Conservation (phyloP, 2,113 vertebrate species). For the Periophthalmodon schlosseri region DNA sequence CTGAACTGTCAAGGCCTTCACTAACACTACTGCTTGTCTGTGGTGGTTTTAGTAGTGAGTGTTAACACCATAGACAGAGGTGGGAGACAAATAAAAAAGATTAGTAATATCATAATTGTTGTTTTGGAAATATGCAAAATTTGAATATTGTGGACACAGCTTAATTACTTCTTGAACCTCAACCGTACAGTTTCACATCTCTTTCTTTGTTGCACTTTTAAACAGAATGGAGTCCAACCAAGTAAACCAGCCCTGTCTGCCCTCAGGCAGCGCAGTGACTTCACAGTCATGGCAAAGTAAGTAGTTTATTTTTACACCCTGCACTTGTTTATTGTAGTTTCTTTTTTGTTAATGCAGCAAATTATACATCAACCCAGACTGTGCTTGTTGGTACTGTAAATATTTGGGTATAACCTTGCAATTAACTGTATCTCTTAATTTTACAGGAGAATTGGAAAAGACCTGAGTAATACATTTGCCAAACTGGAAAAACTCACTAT, state of each 20-base stretch:
- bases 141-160: no score
- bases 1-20: no score
- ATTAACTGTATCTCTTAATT: not conserved
- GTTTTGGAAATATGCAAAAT: no score
- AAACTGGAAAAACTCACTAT: constrained; percentile 94
- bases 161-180: no score
- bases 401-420: not conserved
- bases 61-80: not conserved
- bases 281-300: constrained; percentile 94
- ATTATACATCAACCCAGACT: not conserved
- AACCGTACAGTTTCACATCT: not conserved
- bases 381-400: no score
- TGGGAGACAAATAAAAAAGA: no score
- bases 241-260: constrained; percentile 79
- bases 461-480: constrained; percentile 93
- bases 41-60: not conserved
- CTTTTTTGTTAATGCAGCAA: not conserved
- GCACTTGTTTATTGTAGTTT: not conserved
- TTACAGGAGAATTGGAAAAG: constrained; percentile 89
- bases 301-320: constrained; percentile 44
- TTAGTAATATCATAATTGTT: no score
- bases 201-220: not conserved
- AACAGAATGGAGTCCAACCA: constrained; percentile 86
- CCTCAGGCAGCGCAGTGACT: constrained; percentile 88
- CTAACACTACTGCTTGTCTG: no score